Evolutionary conservation across 1,140 invertebrate species (phyloP).

Genomic region (Eriocheir sinensis): DNA sequence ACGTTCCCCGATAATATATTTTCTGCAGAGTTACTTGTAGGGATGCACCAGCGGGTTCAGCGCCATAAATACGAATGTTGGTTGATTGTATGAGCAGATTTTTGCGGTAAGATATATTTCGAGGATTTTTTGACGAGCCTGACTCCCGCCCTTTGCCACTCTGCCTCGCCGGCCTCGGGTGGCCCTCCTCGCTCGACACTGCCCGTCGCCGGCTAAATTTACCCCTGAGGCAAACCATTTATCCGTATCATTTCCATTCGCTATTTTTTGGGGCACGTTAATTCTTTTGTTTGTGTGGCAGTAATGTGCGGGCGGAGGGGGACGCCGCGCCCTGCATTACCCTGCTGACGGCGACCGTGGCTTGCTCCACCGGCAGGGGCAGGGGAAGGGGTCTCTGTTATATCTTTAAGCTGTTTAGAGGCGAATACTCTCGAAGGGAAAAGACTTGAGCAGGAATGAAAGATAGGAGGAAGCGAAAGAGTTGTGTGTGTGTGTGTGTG

Average conservation of each 20-base stretch:
- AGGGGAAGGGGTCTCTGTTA: background rate
- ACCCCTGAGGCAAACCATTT: conserved; percentile 34
- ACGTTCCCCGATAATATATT: conserved; percentile 5
- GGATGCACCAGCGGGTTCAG: background rate
- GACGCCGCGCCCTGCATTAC: conserved; percentile 4
- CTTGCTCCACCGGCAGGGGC: background rate
- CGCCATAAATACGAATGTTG: background rate
- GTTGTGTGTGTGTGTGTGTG: background rate
- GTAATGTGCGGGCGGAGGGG: conserved; percentile 24
- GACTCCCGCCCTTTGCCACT: background rate
- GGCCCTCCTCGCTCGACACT: background rate
- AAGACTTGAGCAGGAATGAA: background rate
- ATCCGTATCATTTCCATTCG: conserved; percentile 51
- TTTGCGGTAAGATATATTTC: background rate
- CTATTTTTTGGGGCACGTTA: conserved; percentile 52
- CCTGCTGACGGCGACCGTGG: background rate
- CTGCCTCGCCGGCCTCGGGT: background rate
- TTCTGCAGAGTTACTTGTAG: background rate
- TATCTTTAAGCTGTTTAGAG: background rate
- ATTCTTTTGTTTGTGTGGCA: conserved; percentile 64
- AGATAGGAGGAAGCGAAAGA: background rate
- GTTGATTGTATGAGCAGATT: background rate
- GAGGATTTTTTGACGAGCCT: background rate
- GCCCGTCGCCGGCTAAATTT: conserved; percentile 27
- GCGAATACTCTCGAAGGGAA: background rate